Conservation (phyloP, 2,888 invertebrate genomes). For the Spatulosminthurus flaviceps region DNA sequence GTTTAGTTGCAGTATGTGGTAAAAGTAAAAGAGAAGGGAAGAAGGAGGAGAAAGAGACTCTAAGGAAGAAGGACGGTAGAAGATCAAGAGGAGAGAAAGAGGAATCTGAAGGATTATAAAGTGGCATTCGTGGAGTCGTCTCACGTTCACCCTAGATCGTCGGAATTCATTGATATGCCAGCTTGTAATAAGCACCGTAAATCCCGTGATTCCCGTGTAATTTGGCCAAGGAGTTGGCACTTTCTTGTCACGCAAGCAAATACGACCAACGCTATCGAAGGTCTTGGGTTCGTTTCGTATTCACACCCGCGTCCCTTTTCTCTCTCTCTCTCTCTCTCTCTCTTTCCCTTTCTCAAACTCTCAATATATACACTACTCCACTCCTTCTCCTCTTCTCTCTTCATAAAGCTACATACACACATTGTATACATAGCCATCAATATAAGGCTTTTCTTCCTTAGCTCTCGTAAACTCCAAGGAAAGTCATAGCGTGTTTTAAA, state of each 20-base stretch:
- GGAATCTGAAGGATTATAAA: conserved; percentile 55
- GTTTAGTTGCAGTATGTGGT: not conserved
- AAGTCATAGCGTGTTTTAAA: conserved; percentile 1
- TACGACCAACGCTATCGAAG: conserved; percentile 19
- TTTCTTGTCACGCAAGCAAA: conserved; percentile 48
- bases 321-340: conserved; percentile 24
- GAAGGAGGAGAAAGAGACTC: conserved; percentile 34
- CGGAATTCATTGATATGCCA: conserved; percentile 64
- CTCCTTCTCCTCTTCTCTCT: conserved; percentile 6
- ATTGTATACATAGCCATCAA: too few relatives aligned
- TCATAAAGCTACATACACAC: not conserved
- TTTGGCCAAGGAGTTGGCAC: conserved; percentile 62
- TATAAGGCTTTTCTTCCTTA: not conserved
- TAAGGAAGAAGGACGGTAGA: conserved; percentile 36
- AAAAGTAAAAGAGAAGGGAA: conserved; percentile 25
- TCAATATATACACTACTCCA: not conserved
- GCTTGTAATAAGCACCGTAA: conserved; percentile 64
- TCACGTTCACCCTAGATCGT: conserved; percentile 63
- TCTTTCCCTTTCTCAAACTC: not conserved
- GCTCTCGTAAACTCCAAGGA: not conserved
- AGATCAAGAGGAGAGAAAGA: conserved; percentile 44
- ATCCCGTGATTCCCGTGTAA: conserved; percentile 64
- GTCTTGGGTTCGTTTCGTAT: conserved; percentile 34
- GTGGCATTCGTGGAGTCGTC: conserved; percentile 59
- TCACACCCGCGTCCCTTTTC: conserved; percentile 31